These are phyloP conservation scores for Drepana falcataria DNA, from an alignment of 2,888 invertebrate genomes.

Conservation along the genomic window DNA sequence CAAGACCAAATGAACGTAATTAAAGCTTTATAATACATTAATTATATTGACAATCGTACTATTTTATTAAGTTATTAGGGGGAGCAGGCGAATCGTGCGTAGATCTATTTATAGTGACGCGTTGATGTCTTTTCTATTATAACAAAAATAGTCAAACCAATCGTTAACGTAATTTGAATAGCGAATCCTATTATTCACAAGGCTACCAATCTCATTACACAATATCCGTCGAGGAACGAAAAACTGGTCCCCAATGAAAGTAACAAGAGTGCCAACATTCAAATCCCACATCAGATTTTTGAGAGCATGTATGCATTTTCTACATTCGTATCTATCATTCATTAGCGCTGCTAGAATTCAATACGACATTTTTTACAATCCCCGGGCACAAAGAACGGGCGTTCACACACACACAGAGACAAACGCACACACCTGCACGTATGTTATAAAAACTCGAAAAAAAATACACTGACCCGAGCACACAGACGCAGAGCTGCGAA, in stretches of 20 bases:
- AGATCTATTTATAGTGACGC: conserved; percentile 11
- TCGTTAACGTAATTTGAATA: not conserved
- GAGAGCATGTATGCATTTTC: conserved; percentile 46
- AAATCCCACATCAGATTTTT: conserved; percentile 64
- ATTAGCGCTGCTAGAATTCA: conserved; percentile 77
- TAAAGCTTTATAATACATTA: not conserved
- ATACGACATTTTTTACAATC: conserved; percentile 79
- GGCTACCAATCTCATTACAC: conserved; percentile 18
- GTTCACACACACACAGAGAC: conserved; percentile 50
- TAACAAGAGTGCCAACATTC: conserved; percentile 30
- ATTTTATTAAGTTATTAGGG: not conserved
- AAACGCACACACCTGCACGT: conserved; percentile 41
- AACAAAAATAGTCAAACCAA: conserved; percentile 8
- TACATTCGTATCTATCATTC: conserved; percentile 74
- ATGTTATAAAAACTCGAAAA: conserved; percentile 71
- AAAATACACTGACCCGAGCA: conserved; percentile 73
- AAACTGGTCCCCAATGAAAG: conserved; percentile 27
- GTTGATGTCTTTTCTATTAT: conserved; percentile 37
- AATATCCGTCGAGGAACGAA: conserved; percentile 25
- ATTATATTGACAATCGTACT: not conserved
- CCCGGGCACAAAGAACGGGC: conserved; percentile 74
- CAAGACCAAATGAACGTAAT: not conserved
- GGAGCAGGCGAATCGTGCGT: not conserved
- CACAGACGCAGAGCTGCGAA: conserved; percentile 57
- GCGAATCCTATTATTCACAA: conserved; percentile 7